Evolutionary conservation across 2,797 vertebrate genomes (phyloP).

Genomic region (Hydrocynus forskahlii): DNA sequence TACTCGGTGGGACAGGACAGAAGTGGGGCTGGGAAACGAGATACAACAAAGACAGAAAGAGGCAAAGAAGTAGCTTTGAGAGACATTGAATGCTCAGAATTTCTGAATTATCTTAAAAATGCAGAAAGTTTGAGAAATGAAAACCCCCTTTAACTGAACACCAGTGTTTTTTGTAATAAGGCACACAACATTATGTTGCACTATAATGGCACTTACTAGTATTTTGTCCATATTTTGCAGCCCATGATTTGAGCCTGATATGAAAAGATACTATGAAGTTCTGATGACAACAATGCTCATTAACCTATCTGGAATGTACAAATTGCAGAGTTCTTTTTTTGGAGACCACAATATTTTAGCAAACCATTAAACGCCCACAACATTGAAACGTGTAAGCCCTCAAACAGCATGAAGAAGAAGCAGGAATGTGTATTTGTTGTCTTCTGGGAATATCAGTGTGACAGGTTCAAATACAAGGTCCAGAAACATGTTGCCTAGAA

Average conservation of each 20-base stretch:
- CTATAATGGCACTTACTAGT: neutral
- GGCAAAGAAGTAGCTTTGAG: too few species aligned
- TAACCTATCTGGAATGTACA: slow-evolving; percentile 17
- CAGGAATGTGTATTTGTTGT: slow-evolving; percentile 57
- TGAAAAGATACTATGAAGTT: neutral
- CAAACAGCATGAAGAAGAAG: slow-evolving; percentile 34
- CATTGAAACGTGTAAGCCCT: slow-evolving; percentile 28
- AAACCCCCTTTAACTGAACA: too few species aligned
- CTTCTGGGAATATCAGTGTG: slow-evolving; percentile 55
- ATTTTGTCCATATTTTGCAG: neutral
- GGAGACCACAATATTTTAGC: slow-evolving; percentile 8
- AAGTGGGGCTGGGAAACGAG: too few species aligned
- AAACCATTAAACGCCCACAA: slow-evolving; percentile 14
- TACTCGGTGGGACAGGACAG: too few species aligned
- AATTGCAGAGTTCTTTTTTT: too few species aligned
- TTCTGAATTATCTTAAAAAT: too few species aligned
- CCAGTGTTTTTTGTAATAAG: too few species aligned
- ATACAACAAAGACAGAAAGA: too few species aligned
- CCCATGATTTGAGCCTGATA: neutral
- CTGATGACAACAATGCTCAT: neutral
- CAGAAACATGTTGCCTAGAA: slow-evolving; percentile 62
- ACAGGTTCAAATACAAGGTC: slow-evolving; percentile 60
- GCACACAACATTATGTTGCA: neutral
- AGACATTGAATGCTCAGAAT: too few species aligned
- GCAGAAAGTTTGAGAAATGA: too few species aligned